Percentiles rank a stretch among this genome's conserved stretches.
Conservation (phyloP, 35 echinoderm and acorn worm species). For the Acanthaster planci region DNA sequence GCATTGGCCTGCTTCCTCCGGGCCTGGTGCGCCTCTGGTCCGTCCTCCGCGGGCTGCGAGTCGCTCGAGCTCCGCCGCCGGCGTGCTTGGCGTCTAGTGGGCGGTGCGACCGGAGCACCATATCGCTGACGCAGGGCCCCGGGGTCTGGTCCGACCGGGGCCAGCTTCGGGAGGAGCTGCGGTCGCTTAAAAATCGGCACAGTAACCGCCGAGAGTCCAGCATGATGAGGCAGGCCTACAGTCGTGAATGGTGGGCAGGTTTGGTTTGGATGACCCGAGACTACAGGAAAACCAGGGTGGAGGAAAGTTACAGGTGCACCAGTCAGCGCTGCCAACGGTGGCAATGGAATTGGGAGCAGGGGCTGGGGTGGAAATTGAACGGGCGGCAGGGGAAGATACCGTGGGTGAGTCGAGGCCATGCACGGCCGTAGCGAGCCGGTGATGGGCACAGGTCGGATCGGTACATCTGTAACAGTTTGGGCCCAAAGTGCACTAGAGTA, state of each 20-base stretch:
- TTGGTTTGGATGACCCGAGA: constrained; percentile 1
- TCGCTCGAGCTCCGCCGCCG: neutral
- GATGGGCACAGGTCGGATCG: constrained; percentile 4
- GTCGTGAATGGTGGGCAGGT: neutral
- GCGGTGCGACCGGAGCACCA: constrained; percentile 10
- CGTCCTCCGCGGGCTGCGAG: neutral
- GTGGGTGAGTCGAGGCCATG: neutral
- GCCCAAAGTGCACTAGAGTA: neutral
- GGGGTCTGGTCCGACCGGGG: neutral
- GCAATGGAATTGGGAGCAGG: constrained; percentile 36
- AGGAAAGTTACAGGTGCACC: constrained; percentile 18
- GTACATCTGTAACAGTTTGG: neutral
- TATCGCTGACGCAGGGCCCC: neutral
- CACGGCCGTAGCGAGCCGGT: neutral
- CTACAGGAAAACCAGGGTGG: constrained; percentile 5
- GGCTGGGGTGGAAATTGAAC: constrained; percentile 26
- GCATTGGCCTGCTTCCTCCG: constrained; percentile 60
- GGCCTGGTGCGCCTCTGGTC: neutral
- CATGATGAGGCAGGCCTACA: constrained; percentile 2
- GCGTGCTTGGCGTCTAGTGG: constrained; percentile 32
- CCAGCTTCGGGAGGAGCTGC: neutral
- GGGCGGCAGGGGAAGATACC: neutral
- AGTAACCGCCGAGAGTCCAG: neutral
- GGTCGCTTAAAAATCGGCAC: neutral
- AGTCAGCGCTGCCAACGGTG: constrained; percentile 48